Conservation (phyloP, 2,888 invertebrate genomes). For the Lithophane socia region DNA sequence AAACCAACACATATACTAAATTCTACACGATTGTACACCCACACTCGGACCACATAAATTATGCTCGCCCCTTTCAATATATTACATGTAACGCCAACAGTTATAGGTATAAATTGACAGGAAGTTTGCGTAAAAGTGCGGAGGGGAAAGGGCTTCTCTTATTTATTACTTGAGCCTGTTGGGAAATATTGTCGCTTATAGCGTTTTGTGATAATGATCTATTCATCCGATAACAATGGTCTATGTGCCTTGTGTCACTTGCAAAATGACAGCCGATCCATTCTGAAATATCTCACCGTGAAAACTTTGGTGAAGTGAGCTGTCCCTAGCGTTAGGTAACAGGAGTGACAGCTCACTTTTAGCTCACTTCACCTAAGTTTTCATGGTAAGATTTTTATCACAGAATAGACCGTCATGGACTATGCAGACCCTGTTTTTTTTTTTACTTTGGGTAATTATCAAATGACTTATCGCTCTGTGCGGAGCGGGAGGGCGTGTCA, state of each 20-base stretch:
- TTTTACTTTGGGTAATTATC: no score
- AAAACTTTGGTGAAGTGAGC: no score
- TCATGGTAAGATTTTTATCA: no score
- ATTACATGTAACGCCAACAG: slow-evolving; percentile 43
- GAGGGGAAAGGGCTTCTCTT: slow-evolving; percentile 52
- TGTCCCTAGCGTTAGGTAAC: no score
- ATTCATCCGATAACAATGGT: background rate
- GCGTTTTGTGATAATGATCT: slow-evolving; percentile 19
- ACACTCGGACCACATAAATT: slow-evolving; percentile 47
- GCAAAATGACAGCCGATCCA: no score
- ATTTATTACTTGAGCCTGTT: slow-evolving; percentile 42
- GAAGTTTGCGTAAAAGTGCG: slow-evolving; percentile 57
- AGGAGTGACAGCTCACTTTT: no score
- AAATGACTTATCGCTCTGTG: no score
- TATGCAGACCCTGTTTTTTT: background rate
- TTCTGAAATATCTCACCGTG: no score
- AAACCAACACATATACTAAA: slow-evolving; percentile 35
- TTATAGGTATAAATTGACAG: slow-evolving; percentile 63
- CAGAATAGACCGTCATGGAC: background rate
- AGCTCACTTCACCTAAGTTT: no score
- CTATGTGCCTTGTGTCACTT: background rate
- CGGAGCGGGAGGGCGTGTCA: no score
- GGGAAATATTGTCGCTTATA: slow-evolving; percentile 25
- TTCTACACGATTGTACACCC: slow-evolving; percentile 30
- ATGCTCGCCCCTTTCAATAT: slow-evolving; percentile 51